These are phyloP conservation scores for Dolomedes plantarius DNA, from an alignment of 2,888 invertebrate genomes.

Conservation along the genomic window DNA sequence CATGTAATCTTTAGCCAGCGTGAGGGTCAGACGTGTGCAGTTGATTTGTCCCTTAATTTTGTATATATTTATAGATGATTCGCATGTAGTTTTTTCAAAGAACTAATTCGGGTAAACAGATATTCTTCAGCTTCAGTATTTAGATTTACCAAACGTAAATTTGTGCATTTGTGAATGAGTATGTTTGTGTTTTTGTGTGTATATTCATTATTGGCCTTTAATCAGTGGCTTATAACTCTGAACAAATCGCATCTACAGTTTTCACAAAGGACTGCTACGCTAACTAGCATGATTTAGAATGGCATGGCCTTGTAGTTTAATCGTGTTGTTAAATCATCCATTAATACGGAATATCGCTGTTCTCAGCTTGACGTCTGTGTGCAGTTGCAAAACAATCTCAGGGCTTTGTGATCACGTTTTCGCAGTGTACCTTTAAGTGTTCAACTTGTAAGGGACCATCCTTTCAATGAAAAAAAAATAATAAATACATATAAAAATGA, in stretches of 20 bases:
- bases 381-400: slow-evolving; percentile 69
- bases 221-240: not conserved
- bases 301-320: slow-evolving; percentile 7
- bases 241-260: not conserved
- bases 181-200: not conserved
- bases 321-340: not conserved
- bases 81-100: too few species aligned
- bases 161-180: not conserved
- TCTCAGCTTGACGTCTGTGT: slow-evolving; percentile 63
- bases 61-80: too few species aligned
- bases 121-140: too few species aligned
- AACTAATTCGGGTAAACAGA: too few species aligned
- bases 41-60: too few species aligned
- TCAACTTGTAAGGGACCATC: slow-evolving; percentile 72
- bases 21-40: too few species aligned
- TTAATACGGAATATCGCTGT: slow-evolving; percentile 29
- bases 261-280: slow-evolving; percentile 5
- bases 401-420: slow-evolving; percentile 72
- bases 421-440: slow-evolving; percentile 72
- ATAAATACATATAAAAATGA: slow-evolving; percentile 33
- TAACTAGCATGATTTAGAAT: slow-evolving; percentile 5
- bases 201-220: not conserved
- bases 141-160: not conserved
- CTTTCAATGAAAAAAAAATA: slow-evolving; percentile 49
- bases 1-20: too few species aligned